Evolutionary conservation across 2,797 vertebrate genomes (phyloP), one percentile per base, ranked within the genome.

Genomic region (Cephalopachus bancanus): DNA sequence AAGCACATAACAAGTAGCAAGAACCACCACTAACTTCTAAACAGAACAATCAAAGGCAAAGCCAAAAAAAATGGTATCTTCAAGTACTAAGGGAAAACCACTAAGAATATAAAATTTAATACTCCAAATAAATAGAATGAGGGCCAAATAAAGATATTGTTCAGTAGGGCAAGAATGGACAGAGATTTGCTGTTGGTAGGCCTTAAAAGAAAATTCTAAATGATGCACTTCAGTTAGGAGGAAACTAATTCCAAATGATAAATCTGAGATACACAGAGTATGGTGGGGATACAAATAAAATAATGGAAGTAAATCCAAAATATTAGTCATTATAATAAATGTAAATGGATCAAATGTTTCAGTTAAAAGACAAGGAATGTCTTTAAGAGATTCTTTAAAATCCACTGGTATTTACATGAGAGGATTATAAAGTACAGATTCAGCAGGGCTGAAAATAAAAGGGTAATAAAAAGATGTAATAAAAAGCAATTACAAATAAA

Each of bases 61-160:
- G 33, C 30, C 85, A 94, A 74, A 20, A 20, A 53, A 76, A 95
- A 74, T 28, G 9, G 1, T 30, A 83, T 37, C 30, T 85, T 88
- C 60, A 83, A 95, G 79, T 64, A 87, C 7, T 30, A 83, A 60
- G 59, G 60, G 44, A 83, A 90, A 95, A 67, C n/a, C 80, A 74
- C 10, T 22, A 33, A 74, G 30, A 89, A 49, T 15, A 51, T 0
- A 91, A 30, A 80, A 86, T 62, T 79, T 65, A 60, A 94, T 71
- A 89, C 5, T 1, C 49, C 60, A 10, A 88, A 76, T 30, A 86
- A 91, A 44, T 17, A 89, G 19, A 94, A 74, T 10, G 12, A 81
- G 10, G 9, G 33, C 30, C 87, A 95, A 95, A 93, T 64, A 88
- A 81, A 93, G n/a, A 44, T 44, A 84, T 78, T 81, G 84, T 78